A percentile compares a stretch with the other conserved stretches of the same genome.
Evolutionary conservation across 1,140 invertebrate genomes (phyloP).

Genomic region (Octopus sinensis): DNA sequence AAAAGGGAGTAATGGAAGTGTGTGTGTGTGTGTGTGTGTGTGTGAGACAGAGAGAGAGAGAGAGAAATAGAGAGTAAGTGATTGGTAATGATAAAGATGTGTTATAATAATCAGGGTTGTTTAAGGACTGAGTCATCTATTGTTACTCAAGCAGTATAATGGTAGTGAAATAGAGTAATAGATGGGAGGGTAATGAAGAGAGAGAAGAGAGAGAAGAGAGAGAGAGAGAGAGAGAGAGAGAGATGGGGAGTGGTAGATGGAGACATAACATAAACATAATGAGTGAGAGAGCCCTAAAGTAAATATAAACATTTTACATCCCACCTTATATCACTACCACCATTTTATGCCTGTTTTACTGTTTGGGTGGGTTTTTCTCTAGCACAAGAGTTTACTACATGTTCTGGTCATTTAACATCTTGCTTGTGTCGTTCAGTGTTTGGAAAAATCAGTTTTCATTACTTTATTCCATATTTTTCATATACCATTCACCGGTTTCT

Average conservation of each 20-base stretch:
- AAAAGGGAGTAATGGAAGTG: not conserved
- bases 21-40: not conserved
- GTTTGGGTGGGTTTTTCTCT: too few species aligned
- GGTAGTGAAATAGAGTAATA: not conserved
- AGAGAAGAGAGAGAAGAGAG: not conserved
- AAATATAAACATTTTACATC: too few species aligned
- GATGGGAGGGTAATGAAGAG: not conserved
- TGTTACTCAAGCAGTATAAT: too few species aligned
- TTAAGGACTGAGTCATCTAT: not conserved
- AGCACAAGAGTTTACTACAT: too few species aligned
- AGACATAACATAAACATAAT: not conserved
- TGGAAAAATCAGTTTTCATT: too few species aligned
- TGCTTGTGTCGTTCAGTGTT: too few species aligned
- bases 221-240: slow-evolving; percentile 2
- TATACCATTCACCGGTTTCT: too few species aligned
- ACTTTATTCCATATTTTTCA: too few species aligned
- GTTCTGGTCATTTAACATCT: too few species aligned
- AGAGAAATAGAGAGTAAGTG: not conserved
- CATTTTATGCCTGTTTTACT: too few species aligned
- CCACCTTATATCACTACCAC: too few species aligned
- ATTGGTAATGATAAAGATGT: not conserved
- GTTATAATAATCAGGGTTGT: not conserved
- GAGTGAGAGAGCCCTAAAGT: too few species aligned
- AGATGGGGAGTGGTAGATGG: not conserved
- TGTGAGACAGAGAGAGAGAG: not conserved